phyloP scores from a whole-genome alignment of 35 echinoderm and acorn worm genomes.

The Apostichopus parvimensis region DNA sequence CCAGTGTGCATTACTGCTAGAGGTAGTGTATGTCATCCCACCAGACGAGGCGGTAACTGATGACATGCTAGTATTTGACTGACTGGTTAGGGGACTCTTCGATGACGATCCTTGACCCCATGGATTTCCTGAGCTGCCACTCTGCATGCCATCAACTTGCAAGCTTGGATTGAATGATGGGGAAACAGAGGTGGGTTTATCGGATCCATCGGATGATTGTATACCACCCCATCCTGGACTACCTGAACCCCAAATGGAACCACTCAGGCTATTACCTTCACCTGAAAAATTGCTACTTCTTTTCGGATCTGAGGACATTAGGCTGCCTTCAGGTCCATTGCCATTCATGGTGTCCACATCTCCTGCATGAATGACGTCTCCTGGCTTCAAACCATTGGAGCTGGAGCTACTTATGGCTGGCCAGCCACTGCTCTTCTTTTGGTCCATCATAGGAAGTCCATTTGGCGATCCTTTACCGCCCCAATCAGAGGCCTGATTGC shows the following conservation, averaged over 20 bases:
- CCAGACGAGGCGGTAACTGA: slow-evolving; percentile 20
- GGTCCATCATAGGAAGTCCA: slow-evolving; percentile 29
- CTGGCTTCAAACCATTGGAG: slow-evolving; percentile 45
- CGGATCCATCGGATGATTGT: slow-evolving; percentile 26
- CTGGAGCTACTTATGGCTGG: slow-evolving; percentile 43
- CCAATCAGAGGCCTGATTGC: slow-evolving; percentile 35
- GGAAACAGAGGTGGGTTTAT: slow-evolving; percentile 22
- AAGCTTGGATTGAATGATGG: slow-evolving; percentile 46
- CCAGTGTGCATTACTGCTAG: slow-evolving; percentile 7
- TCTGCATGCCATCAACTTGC: slow-evolving; percentile 46
- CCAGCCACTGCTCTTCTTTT: slow-evolving; percentile 51
- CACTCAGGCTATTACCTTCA: slow-evolving; percentile 14
- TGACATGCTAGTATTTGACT: slow-evolving; percentile 12
- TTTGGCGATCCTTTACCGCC: slow-evolving; percentile 20
- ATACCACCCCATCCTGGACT: slow-evolving; percentile 42
- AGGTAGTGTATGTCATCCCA: slow-evolving; percentile 41
- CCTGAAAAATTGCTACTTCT: slow-evolving; percentile 7
- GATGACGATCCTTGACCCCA: slow-evolving; percentile 24
- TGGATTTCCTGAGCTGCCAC: slow-evolving; percentile 41
- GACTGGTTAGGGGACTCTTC: slow-evolving; percentile 9
- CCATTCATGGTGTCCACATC: slow-evolving; percentile 7
- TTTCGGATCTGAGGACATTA: slow-evolving; percentile 23
- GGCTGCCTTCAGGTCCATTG: slow-evolving; percentile 8
- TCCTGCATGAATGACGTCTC: slow-evolving; percentile 9
- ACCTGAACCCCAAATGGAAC: slow-evolving; percentile 46